Evolutionary conservation across 2,113 vertebrate genomes (phyloP).

Genomic region (Helogale parvula): DNA sequence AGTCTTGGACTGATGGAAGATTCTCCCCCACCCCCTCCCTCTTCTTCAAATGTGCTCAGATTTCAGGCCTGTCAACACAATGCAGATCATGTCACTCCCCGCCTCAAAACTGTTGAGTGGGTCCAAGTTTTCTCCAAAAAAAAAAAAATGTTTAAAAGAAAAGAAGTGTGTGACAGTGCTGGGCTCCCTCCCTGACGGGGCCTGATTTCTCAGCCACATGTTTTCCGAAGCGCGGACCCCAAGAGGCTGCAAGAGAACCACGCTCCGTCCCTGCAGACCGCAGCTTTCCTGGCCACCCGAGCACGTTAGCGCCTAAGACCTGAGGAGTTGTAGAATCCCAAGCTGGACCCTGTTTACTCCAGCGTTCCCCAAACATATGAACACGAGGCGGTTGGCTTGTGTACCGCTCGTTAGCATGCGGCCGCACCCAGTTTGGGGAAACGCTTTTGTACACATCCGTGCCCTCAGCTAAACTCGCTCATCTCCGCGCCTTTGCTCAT

Average conservation of each 20-base stretch:
- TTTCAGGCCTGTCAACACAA: slow-evolving; percentile 68
- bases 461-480: background rate
- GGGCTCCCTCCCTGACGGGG: background rate
- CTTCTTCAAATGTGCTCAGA: slow-evolving; percentile 45
- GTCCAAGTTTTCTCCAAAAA: slow-evolving; percentile 52
- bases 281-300: background rate
- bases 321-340: background rate
- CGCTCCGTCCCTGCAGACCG: background rate
- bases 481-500: background rate
- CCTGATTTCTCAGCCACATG: background rate
- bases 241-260: background rate
- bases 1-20: slow-evolving; percentile 50
- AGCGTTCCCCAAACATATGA: background rate
- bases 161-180: background rate
- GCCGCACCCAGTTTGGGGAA: background rate
- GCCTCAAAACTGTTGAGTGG: slow-evolving; percentile 50
- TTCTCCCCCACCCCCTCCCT: background rate
- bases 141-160: background rate
- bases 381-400: background rate
- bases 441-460: background rate
- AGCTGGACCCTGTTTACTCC: background rate
- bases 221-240: background rate
- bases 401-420: background rate
- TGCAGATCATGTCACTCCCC: slow-evolving; percentile 39
- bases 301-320: background rate